phyloP scores from a whole-genome alignment of 2,113 vertebrate species.

The Micromys minutus region DNA sequence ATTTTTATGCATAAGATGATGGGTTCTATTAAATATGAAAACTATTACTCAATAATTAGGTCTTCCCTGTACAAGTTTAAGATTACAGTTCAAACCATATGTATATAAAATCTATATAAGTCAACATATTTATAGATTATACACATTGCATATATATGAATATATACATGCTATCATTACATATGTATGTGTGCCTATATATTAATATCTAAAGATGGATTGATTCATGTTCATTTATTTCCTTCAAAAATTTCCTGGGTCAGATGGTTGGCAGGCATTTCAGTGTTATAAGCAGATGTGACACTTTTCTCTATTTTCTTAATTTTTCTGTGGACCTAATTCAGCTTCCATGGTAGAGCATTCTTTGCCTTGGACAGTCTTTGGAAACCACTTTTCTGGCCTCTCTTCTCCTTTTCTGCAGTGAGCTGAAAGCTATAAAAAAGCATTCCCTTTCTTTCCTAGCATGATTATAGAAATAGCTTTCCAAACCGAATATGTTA shows the following conservation, averaged over 20 bases:
- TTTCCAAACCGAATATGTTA: neutral
- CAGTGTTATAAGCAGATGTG: neutral
- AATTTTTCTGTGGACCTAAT: neutral
- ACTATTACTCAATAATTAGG: neutral
- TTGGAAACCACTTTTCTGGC: neutral
- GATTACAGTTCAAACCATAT: neutral
- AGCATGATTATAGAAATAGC: neutral
- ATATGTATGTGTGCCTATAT: neutral
- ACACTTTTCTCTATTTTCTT: constrained; percentile 34
- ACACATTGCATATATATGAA: neutral
- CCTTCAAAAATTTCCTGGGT: neutral
- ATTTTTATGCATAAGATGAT: neutral
- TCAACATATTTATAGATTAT: no score
- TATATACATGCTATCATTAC: neutral
- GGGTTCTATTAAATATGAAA: neutral
- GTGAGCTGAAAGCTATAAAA: neutral
- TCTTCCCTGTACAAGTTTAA: neutral
- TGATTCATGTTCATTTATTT: neutral
- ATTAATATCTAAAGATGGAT: neutral
- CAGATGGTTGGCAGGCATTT: neutral
- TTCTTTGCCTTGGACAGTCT: neutral
- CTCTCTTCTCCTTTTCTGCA: neutral
- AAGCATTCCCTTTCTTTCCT: constrained; percentile 27
- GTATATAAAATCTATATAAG: neutral
- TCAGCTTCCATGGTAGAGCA: neutral